Evolutionary conservation across 1,140 invertebrate species (phyloP), one percentile per base, ranked within the genome.

Genomic region (Papilio polytes): DNA sequence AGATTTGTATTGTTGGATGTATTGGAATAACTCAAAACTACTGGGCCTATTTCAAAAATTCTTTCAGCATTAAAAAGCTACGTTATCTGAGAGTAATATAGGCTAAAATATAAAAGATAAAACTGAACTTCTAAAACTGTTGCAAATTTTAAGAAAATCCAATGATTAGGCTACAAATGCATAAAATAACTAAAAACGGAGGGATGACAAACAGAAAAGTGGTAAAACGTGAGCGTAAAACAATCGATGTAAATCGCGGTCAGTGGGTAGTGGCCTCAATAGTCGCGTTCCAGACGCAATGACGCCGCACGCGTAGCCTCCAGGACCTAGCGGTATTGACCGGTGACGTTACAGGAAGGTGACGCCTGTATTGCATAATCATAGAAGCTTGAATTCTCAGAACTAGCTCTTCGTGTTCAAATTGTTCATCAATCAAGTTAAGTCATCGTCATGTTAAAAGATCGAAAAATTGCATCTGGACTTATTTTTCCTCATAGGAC

Each of bases 221-320:
- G 53, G 44, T 59, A 74, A 80, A 73, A 73, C 81, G 74, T 74
- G 81, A 44, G 31, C 36, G 36, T 73, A 74, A 79, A 82, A 85
- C 74, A 56, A 53, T 78, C 66, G 72, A 74, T 80, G 78, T 44
- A 85, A 72, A 83, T 84, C 82, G 82, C 81, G 84, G 84, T 85
- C 83, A 85, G 73, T 84, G 84, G 84, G 78, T 89, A 87, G 80
- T 84, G 89, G 85, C 89, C 88, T 85, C 85, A 83, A 90, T 88
- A 87, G 76, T 79, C 76, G 80, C 83, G 86, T 80, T 85, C 86
- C 86, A 90, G 90, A 90, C 88, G 81, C 72, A 74, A 80, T 76
- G 90, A 91, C 90, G 90, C 87, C 90, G 41, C 78, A 81, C 81
- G 86, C 83, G 84, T 86, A 84, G 74, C 78, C n/a, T 26, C n/a